Evolutionary conservation across 2,113 vertebrate genomes (phyloP), one percentile per base, ranked within the genome.

Genomic region (Plecturocebus donacophilus): DNA sequence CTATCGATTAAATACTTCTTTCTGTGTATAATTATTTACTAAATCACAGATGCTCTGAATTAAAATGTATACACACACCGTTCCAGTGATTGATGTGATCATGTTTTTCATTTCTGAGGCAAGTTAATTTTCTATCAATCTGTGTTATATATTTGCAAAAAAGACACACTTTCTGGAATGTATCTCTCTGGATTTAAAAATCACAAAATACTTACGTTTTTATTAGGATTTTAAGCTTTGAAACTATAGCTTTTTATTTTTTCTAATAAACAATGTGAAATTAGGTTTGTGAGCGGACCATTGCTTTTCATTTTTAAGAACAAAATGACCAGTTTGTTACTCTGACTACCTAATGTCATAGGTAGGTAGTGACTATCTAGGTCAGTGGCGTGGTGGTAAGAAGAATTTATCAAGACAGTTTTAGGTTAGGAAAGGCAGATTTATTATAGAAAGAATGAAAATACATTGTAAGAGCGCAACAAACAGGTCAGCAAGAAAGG

Each of bases 281-380:
- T 85, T 42, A 92, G 38, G 19, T 95, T 52, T 90, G 47, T 81
- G 64, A 96, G 81, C 45, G 23, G 49, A 76, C 14, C 49, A 76
- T 84, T 23, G 2, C 49, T 92, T 87, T 97, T 96, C 38, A 81
- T 92, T 90, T 94, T 81, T 27, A 58, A 95, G 91, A 96, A 92
- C 45, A 96, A 94, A 82, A 47, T 71, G 49, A 90, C 38, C 19
- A 58, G 25, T 96, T 85, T 91, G 81, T 94, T 97, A 79, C 70
- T 87, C 52, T 95, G 88, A 92, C 70, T 49, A 81, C 76, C 49
- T 92, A 85, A 52, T 64, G 61, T 64, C 61, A 32, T 14, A 64
- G 61, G 61, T 64, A 32, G 61, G 61, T 32, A 30, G 61, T 30
- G 61, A 32, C 61, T 32, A 64, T 30, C 27, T 64, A 64, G 61